Evolutionary conservation across 2,113 vertebrate genomes (phyloP), one percentile per base, ranked within the genome.

Genomic region (Bubo bubo): DNA sequence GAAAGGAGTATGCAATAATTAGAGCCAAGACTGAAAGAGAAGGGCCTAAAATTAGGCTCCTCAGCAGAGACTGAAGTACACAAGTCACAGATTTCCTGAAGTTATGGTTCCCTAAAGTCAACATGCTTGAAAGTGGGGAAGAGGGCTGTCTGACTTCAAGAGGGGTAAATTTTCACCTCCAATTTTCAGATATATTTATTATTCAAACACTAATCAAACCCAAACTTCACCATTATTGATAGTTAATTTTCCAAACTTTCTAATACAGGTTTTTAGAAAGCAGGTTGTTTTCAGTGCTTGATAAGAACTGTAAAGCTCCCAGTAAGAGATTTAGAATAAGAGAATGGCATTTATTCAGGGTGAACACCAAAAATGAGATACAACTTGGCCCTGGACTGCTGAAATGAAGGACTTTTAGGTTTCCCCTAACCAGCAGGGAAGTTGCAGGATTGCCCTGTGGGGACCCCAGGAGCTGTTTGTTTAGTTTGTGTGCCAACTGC

Each of bases 81-180:
- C 7, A 63, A 91, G 24, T 67, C 53, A 32, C 1, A 70, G n/a
- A 66, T 67, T 84, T 71, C 50, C 79, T 75, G 2, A 77, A 94
- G 37, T 67, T 84, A 58, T 1, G 30, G 12, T 14, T 75, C 27
- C 28, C 53, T 84, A 15, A 74, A 92, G n/a, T 45, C 19, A 79
- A n/a, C 3, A 22, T 9, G 22, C 21, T 67, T n/a, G 14, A 13
- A 37, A 10, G 14, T 1, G 2, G 2, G 2, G 4, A 4, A 6
- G 14, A 34, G 6, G 7, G 8, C 34, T 53, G n/a, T 32, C 34
- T 43, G 45, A 66, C 23, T 79, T 75, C 19, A 56, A 45, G 28
- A 64, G 11, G 11, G 34, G 16, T n/a, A 39, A 28, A 56, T 47
- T 86, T 83, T 58, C 67, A 89, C 45, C 34, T 41, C 39, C 2